These are phyloP conservation scores for Parotia lawesii DNA, from an alignment of 2,113 vertebrate species.

Conservation along the genomic window DNA sequence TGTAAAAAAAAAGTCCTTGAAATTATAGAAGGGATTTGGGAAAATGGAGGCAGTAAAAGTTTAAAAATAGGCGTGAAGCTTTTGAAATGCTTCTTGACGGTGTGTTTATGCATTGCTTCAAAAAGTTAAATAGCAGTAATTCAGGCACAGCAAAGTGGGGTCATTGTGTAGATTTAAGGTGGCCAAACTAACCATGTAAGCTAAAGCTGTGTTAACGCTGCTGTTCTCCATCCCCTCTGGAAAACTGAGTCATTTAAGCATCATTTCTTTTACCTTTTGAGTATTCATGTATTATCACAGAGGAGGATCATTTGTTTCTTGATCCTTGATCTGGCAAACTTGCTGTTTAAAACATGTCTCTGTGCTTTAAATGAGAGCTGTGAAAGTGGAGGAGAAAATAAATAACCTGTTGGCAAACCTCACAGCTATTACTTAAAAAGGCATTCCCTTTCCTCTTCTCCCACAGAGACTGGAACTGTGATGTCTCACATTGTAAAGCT, in stretches of 20 bases:
- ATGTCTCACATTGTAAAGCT: not conserved
- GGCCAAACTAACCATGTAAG: rapidly evolving
- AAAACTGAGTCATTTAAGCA: not conserved
- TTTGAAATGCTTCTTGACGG: not conserved
- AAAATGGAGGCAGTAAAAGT: not conserved
- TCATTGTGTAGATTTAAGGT: not conserved
- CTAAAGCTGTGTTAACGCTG: not conserved
- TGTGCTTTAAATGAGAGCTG: not conserved
- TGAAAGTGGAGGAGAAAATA: not conserved
- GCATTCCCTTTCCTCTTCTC: not conserved
- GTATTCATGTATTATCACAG: not conserved
- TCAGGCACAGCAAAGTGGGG: not conserved
- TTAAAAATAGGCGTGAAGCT: not conserved
- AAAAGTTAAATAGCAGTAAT: not conserved
- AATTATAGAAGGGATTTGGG: not conserved
- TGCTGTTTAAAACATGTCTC: not conserved
- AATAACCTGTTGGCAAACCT: not conserved
- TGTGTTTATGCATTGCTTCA: not conserved
- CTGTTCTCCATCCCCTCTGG: not conserved
- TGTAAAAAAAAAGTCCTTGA: not conserved
- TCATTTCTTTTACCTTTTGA: not conserved
- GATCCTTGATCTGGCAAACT: not conserved
- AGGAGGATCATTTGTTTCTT: not conserved
- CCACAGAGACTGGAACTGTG: not conserved
- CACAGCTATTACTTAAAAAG: not conserved